Evolutionary conservation across 1,140 invertebrate species (phyloP).

Genomic region (Neodiprion fabricii): DNA sequence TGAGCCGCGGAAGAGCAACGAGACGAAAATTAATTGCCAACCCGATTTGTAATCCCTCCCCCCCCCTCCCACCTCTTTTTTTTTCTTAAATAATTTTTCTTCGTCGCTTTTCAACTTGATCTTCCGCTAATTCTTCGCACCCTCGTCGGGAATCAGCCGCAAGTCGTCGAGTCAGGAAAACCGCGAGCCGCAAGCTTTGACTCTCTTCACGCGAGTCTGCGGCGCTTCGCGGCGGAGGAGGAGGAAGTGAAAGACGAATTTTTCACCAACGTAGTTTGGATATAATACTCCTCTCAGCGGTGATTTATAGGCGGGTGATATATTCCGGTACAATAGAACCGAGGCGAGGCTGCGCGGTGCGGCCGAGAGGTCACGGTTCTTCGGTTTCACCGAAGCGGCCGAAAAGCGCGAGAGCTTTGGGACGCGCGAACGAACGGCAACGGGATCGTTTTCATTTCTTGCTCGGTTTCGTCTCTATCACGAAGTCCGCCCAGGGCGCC

Average conservation of each 20-base stretch:
- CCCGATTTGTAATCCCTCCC: constrained; percentile 2
- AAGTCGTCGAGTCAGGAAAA: no score
- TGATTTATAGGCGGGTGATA: constrained; percentile 51
- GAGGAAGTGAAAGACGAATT: constrained; percentile 27
- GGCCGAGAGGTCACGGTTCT: constrained; percentile 14
- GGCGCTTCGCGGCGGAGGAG: constrained; percentile 18
- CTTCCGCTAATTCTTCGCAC: no score
- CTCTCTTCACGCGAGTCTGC: constrained; percentile 8
- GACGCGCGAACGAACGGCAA: constrained; percentile 25
- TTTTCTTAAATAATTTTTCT: no score
- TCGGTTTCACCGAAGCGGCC: neutral
- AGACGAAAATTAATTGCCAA: no score
- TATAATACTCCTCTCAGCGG: constrained; percentile 28
- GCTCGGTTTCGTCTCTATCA: constrained; percentile 45
- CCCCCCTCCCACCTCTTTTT: neutral
- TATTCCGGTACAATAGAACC: constrained; percentile 49
- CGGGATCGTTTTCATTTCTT: constrained; percentile 50
- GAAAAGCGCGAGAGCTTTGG: constrained; percentile 26
- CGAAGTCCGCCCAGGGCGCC: constrained; percentile 33
- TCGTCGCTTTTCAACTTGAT: no score
- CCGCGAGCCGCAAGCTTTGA: no score
- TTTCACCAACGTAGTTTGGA: constrained; percentile 28
- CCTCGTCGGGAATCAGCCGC: no score
- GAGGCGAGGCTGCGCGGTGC: constrained; percentile 24
- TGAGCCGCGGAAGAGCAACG: no score